Conservation (phyloP, 2,113 vertebrate species). For the Spea bombifrons region DNA sequence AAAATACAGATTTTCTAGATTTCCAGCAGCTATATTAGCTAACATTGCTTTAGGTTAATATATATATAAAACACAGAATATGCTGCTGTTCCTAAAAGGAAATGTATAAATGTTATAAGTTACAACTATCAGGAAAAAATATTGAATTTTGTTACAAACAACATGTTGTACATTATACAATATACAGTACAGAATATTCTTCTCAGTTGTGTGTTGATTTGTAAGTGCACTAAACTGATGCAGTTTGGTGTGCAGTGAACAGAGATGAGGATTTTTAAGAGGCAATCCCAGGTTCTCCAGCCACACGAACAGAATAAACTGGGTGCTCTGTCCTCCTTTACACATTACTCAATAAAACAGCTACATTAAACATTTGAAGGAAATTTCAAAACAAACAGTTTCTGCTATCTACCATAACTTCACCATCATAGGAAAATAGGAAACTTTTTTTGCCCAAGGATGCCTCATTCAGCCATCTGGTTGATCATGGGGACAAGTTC, state of each 20-base stretch:
- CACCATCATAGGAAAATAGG: conserved; percentile 33
- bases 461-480: conserved; percentile 26
- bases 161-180: conserved; percentile 36
- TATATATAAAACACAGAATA: conserved; percentile 43
- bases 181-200: conserved; percentile 40
- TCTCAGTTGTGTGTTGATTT: conserved; percentile 16
- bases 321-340: conserved; percentile 25
- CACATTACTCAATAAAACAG: conserved; percentile 36
- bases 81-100: conserved; percentile 31
- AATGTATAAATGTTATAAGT: conserved; percentile 43
- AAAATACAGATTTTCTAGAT: conserved; percentile 26
- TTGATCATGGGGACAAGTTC: conserved; percentile 32
- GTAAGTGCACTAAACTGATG: conserved; percentile 55
- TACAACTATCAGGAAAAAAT: conserved; percentile 45
- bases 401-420: conserved; percentile 33
- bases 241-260: conserved; percentile 52
- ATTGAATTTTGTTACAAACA: conserved; percentile 46
- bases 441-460: conserved; percentile 45
- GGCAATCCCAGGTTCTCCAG: conserved; percentile 12
- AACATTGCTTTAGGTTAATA: conserved; percentile 26
- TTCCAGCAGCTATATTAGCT: conserved; percentile 21
- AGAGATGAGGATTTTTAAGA: conserved; percentile 33
- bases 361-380: conserved; percentile 30
- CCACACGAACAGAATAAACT: conserved; percentile 22
- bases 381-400: conserved; percentile 38